These are phyloP conservation scores for Rhinophrynus dorsalis DNA, from an alignment of 2,797 vertebrate genomes.

Conservation along the genomic window DNA sequence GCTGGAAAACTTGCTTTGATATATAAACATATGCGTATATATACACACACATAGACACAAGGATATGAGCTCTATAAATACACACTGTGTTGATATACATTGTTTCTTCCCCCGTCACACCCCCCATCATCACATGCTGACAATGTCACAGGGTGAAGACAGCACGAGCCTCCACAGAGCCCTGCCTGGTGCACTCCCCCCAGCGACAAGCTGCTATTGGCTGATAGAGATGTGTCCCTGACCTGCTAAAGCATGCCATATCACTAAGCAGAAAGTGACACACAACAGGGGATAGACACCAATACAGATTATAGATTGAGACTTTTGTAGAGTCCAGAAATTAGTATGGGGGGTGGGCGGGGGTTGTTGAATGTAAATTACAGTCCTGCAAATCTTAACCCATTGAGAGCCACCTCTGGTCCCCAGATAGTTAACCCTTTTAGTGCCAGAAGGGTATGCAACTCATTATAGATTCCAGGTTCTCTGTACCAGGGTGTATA, in stretches of 20 bases:
- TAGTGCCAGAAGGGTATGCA: too few species aligned
- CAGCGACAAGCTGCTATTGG: slow-evolving; percentile 9
- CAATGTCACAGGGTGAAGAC: not conserved
- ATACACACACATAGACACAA: not conserved
- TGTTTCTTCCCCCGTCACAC: slow-evolving; percentile 1
- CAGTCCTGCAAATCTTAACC: too few species aligned
- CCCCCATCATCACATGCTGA: slow-evolving; percentile 3
- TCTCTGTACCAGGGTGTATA: too few species aligned
- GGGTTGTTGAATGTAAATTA: too few species aligned
- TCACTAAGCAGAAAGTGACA: not conserved
- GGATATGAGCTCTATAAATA: slow-evolving; percentile 20
- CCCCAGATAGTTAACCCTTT: too few species aligned
- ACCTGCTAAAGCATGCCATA: slow-evolving; percentile 7
- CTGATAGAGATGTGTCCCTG: slow-evolving; percentile 7
- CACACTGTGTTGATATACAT: slow-evolving; percentile 18
- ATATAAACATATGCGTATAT: not conserved
- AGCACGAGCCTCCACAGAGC: not conserved
- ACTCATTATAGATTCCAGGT: too few species aligned
- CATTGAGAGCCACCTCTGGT: too few species aligned
- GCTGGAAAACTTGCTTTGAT: not conserved
- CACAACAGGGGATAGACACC: not conserved
- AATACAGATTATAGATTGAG: too few species aligned
- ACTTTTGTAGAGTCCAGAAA: too few species aligned
- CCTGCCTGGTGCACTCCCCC: slow-evolving; percentile 24
- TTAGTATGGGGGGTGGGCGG: too few species aligned